Evolutionary conservation across 2,113 vertebrate species (phyloP).

Genomic region (Cygnus buccinator): DNA sequence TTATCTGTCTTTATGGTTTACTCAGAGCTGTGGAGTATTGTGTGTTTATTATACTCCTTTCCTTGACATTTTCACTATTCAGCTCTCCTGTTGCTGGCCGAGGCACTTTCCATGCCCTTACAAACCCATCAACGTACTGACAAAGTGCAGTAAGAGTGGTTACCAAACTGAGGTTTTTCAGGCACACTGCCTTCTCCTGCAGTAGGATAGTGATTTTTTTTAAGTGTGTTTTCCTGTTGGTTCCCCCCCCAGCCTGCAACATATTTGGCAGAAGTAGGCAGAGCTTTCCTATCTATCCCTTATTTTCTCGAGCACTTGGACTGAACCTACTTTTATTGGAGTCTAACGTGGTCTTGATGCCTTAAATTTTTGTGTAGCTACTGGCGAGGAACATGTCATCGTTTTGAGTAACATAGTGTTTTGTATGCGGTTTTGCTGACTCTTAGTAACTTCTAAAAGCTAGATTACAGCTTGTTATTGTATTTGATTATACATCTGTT

Average conservation of each 20-base stretch:
- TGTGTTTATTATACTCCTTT: background rate
- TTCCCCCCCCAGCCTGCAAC: no score
- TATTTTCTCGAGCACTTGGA: background rate
- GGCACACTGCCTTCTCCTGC: no score
- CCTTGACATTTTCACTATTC: background rate
- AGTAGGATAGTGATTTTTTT: background rate
- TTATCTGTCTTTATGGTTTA: no score
- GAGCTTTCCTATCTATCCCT: background rate
- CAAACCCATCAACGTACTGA: background rate
- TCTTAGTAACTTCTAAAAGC: background rate
- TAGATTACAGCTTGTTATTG: background rate
- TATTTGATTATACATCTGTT: background rate
- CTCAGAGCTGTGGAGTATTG: background rate
- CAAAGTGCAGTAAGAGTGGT: background rate
- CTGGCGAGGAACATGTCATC: background rate
- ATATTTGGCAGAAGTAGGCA: background rate
- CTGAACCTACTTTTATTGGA: background rate
- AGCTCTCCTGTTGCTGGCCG: background rate
- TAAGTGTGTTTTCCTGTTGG: background rate
- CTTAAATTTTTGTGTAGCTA: background rate
- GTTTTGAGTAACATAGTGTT: background rate
- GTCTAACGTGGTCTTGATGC: background rate
- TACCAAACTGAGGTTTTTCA: background rate
- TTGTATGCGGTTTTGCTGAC: background rate
- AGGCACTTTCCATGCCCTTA: background rate